These are phyloP conservation scores for Zosterops japonicus DNA, from an alignment of 2,113 vertebrate species.

Conservation along the genomic window DNA sequence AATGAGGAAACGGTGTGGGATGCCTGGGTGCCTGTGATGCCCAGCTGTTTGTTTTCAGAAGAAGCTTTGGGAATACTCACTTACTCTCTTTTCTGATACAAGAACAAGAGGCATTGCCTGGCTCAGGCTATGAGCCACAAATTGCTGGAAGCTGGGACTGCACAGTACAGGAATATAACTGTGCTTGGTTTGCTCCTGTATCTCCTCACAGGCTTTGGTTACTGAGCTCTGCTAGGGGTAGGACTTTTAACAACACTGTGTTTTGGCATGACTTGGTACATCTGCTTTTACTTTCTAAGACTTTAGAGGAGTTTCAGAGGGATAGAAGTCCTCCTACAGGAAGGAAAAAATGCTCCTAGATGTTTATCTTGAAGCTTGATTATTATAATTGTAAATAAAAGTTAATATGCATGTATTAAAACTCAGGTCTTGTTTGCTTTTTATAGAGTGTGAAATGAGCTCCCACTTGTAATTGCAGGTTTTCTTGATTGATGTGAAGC, in stretches of 20 bases:
- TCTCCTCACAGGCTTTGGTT: not conserved
- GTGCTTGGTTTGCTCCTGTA: not conserved
- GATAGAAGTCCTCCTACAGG: not conserved
- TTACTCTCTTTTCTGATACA: not conserved
- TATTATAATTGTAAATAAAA: not conserved
- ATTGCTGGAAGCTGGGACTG: not conserved
- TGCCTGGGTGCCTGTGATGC: not conserved
- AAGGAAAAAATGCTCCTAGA: not conserved
- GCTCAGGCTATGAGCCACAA: not conserved
- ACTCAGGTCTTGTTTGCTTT: not conserved
- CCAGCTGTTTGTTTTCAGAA: not conserved
- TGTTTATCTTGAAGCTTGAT: not conserved
- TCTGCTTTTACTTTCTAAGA: constrained; percentile 3
- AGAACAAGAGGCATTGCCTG: not conserved
- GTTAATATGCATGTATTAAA: not conserved
- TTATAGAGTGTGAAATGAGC: constrained; percentile 6
- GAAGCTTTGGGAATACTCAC: not conserved
- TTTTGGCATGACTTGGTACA: not conserved
- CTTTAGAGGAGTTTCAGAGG: not conserved
- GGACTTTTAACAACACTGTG: not conserved
- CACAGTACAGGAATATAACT: not conserved
- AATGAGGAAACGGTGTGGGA: not conserved
- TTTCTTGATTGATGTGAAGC: not conserved
- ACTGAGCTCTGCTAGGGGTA: not conserved
- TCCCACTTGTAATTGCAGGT: constrained; percentile 7